Conservation (phyloP, 2,888 invertebrate genomes). For the Parnassius glacialis region DNA sequence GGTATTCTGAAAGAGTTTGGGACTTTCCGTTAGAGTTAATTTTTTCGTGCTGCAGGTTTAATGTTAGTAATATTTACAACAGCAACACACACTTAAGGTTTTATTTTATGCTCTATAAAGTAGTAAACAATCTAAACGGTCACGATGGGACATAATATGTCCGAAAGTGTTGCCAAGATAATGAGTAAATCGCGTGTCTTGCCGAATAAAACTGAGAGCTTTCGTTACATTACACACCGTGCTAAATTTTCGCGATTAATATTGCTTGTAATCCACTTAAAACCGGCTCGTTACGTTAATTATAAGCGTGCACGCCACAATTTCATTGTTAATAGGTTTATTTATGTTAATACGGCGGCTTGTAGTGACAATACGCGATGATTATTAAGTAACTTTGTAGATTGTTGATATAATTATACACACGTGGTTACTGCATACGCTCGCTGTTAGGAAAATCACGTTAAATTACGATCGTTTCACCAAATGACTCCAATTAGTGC, state of each 20-base stretch:
- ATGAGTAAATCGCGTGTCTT: slow-evolving; percentile 61
- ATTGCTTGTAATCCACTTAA: slow-evolving; percentile 65
- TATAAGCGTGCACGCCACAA: slow-evolving; percentile 22
- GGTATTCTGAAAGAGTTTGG: too few species aligned
- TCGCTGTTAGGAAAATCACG: slow-evolving; percentile 11
- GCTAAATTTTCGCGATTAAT: slow-evolving; percentile 60
- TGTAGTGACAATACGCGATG: slow-evolving; percentile 9
- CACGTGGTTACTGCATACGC: slow-evolving; percentile 13
- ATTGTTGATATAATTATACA: slow-evolving; percentile 14
- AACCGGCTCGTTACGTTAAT: slow-evolving; percentile 38
- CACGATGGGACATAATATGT: slow-evolving; percentile 37
- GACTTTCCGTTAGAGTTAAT: too few species aligned
- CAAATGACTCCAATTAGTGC: slow-evolving; percentile 20
- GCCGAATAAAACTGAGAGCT: slow-evolving; percentile 55
- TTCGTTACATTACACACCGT: slow-evolving; percentile 51
- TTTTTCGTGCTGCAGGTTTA: too few species aligned
- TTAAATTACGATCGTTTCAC: slow-evolving; percentile 7
- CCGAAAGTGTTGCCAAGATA: slow-evolving; percentile 45
- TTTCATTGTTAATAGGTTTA: slow-evolving; percentile 22
- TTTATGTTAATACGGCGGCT: slow-evolving; percentile 19
- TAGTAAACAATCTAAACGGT: slow-evolving; percentile 18
- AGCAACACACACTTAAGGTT: background rate
- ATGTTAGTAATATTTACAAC: too few species aligned
- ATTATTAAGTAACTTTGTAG: slow-evolving; percentile 21
- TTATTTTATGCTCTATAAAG: slow-evolving; percentile 16